Percentiles rank a stretch among this genome's conserved stretches.
Evolutionary conservation across 1,140 invertebrate species (phyloP).

Genomic region (Paraescarpia echinospica): DNA sequence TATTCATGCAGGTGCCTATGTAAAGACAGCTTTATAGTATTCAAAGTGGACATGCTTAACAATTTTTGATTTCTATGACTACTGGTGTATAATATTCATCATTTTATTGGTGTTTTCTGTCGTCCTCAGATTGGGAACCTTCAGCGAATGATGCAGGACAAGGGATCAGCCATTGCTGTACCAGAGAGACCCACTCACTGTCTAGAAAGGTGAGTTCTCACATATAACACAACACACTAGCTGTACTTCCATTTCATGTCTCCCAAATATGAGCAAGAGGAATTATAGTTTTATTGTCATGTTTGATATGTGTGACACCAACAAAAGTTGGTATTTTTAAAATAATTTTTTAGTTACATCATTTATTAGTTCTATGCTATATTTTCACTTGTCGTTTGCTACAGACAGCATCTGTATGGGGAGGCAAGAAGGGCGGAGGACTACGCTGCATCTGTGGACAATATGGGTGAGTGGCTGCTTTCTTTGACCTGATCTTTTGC

Average conservation of each 20-base stretch:
- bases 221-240: too few species aligned
- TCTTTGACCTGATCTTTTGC: too few species aligned
- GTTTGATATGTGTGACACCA: background rate
- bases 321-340: too few species aligned
- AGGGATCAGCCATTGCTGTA: background rate
- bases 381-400: background rate
- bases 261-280: too few species aligned
- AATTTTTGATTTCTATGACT: too few species aligned
- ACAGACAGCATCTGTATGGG: background rate
- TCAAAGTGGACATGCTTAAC: too few species aligned
- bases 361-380: background rate
- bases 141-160: constrained; percentile 36
- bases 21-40: too few species aligned
- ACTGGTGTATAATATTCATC: too few species aligned
- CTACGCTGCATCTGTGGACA: background rate
- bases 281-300: too few species aligned
- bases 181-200: constrained; percentile 40
- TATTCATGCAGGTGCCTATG: too few species aligned
- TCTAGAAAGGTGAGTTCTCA: constrained; percentile 39
- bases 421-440: background rate
- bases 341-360: too few species aligned
- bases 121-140: constrained; percentile 27
- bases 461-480: background rate
- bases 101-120: constrained; percentile 22
- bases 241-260: too few species aligned